Base-by-base conservation (phyloP, 2,797 vertebrate genomes). In the Salarias fasciatus region DNA sequence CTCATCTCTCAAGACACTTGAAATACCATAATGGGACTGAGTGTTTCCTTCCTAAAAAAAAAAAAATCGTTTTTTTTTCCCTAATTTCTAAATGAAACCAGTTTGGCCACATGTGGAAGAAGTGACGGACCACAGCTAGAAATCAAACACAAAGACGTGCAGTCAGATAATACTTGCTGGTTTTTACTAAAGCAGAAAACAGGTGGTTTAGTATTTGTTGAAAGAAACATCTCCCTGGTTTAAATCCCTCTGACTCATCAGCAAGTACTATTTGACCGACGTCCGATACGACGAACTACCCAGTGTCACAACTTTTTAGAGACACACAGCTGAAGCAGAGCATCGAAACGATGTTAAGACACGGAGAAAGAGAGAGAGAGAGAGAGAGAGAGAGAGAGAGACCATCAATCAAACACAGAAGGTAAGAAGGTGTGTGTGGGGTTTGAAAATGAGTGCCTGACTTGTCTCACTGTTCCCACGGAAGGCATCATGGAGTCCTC, bases 201-300 rank as follows among this genome's bases (percentile, higher is more conserved):
- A 24, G 18, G 18, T 18, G 24, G 18, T 24, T n/a, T n/a, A n/a
- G n/a, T n/a, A n/a, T n/a, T n/a, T n/a, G n/a, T n/a, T n/a, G n/a
- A n/a, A n/a, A n/a, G n/a, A n/a, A n/a, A n/a, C n/a, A n/a, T n/a
- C n/a, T 24, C 18, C 18, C 18, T 24, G 18, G 18, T 24, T 24
- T 24, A 18, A 24, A 24, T 24, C 18, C 18, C 18, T 24, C 18
- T 18, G 3, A 78, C 66, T 75, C 45, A 78, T 45, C 51, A 36
- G 63, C 59, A 70, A 79, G 70, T 42, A 81, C 57, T 29, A 53
- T 64, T 60, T 41, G 42, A 89, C 55, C 75, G 72, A 69, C 37
- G 15, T 67, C 72, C 72, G 85, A 88, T 87, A 90, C 89, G 92
- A 90, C 89, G 92, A 87, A 91, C 69, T 87, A 91, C 69, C 87